A percentile compares a stretch with the other conserved stretches of the same genome.
Evolutionary conservation across 2,113 vertebrate species (phyloP).

Genomic region (Elephas maximus): DNA sequence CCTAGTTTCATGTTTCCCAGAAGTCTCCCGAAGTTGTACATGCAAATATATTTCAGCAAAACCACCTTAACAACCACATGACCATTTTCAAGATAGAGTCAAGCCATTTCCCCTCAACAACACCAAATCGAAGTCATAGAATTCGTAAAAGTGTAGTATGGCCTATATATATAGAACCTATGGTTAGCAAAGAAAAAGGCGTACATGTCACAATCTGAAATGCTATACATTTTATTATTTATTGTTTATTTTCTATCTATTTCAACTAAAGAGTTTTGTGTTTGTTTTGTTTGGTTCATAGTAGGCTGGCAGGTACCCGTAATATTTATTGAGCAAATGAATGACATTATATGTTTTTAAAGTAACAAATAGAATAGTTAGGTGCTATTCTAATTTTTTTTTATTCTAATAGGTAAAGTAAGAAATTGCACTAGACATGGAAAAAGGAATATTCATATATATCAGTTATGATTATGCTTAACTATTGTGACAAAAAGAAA

Average conservation of each 20-base stretch:
- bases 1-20: neutral
- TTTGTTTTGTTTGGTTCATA: neutral
- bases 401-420: neutral
- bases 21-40: neutral
- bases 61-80: neutral
- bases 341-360: neutral
- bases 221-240: no score
- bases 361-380: neutral
- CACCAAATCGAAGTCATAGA: neutral
- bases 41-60: neutral
- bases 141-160: neutral
- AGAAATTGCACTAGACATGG: neutral
- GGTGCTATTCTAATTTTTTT: no score
- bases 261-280: no score
- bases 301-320: neutral
- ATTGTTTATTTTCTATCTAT: no score
- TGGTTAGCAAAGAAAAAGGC: no score
- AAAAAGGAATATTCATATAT: neutral
- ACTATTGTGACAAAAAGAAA: neutral
- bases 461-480: neutral
- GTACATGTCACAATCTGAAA: neutral
- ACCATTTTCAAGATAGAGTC: neutral
- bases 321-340: neutral
- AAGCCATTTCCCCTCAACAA: neutral
- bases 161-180: neutral